A percentile compares a stretch with the other conserved stretches of the same genome.
phyloP scores from a whole-genome alignment of 2,113 vertebrate species.

The Oxyura jamaicensis region DNA sequence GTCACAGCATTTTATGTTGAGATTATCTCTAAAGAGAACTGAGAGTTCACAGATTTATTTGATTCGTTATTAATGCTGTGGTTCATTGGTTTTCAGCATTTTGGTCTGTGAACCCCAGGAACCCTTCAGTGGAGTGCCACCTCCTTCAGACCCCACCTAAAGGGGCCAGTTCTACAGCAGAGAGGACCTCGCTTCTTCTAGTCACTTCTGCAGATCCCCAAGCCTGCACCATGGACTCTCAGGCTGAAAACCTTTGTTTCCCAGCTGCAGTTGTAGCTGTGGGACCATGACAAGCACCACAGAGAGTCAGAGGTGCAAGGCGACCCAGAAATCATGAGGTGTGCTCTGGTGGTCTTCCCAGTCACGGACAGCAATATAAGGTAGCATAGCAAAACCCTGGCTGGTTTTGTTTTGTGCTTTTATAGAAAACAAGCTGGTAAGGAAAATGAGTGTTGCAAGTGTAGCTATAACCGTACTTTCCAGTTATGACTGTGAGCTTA shows the following conservation, averaged over 20 bases:
- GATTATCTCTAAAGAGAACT: not conserved
- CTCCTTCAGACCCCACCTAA: accelerated
- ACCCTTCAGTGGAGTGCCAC: not conserved
- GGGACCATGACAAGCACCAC: not conserved
- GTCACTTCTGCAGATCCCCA: not conserved
- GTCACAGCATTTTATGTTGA: not conserved
- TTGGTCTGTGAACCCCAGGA: not conserved
- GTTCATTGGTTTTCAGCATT: not conserved
- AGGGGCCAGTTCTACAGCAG: not conserved
- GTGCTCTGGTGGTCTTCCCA: not conserved
- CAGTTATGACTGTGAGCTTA: not conserved
- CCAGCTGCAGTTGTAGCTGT: not conserved
- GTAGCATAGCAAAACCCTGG: not conserved
- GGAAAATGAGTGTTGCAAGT: not conserved
- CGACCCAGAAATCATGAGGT: not conserved
- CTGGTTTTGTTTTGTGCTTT: not conserved
- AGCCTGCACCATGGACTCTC: not conserved
- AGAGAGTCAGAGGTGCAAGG: not conserved
- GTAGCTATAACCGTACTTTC: not conserved
- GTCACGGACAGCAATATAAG: not conserved
- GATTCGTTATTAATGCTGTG: not conserved
- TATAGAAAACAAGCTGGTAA: not conserved
- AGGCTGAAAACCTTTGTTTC: not conserved
- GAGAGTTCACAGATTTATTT: not conserved
- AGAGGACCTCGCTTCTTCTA: not conserved